Conservation (phyloP, 2,888 invertebrate species). For the Tenthredo mesomela region DNA sequence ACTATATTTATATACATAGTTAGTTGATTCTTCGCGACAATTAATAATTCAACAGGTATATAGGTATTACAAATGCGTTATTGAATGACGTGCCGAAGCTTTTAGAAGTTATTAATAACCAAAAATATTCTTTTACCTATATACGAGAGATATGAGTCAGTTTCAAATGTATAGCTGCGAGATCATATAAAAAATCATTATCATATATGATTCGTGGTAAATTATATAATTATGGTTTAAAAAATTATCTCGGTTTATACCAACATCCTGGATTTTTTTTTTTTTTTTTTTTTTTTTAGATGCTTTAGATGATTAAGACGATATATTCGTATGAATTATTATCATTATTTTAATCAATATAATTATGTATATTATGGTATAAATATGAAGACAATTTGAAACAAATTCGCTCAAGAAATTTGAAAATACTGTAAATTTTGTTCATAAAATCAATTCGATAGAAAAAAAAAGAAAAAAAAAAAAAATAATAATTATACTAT, state of each 20-base stretch:
- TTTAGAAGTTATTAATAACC: not conserved
- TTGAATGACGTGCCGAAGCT: not conserved
- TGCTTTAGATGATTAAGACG: not conserved
- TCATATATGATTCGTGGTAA: not conserved
- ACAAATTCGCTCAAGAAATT: not conserved
- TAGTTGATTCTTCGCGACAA: not conserved
- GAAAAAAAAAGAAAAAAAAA: no score
- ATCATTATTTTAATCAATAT: no score
- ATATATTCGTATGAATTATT: no score
- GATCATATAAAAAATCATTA: not conserved
- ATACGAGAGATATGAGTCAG: not conserved
- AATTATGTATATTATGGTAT: no score
- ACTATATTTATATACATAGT: no score
- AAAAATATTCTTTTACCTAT: not conserved
- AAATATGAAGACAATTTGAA: no score
- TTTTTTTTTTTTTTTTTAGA: no score
- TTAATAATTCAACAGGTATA: slow-evolving; percentile 3
- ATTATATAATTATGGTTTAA: not conserved
- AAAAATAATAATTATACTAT: no score
- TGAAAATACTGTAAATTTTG: not conserved
- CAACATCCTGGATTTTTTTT: no score
- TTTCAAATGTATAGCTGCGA: not conserved
- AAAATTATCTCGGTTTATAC: not conserved
- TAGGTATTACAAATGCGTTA: not conserved
- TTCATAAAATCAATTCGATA: no score